A percentile compares a stretch with the other conserved stretches of the same genome.
These are phyloP conservation scores for Drosophila teissieri DNA, from an alignment of 1,140 invertebrate genomes.

Conservation along the genomic window DNA sequence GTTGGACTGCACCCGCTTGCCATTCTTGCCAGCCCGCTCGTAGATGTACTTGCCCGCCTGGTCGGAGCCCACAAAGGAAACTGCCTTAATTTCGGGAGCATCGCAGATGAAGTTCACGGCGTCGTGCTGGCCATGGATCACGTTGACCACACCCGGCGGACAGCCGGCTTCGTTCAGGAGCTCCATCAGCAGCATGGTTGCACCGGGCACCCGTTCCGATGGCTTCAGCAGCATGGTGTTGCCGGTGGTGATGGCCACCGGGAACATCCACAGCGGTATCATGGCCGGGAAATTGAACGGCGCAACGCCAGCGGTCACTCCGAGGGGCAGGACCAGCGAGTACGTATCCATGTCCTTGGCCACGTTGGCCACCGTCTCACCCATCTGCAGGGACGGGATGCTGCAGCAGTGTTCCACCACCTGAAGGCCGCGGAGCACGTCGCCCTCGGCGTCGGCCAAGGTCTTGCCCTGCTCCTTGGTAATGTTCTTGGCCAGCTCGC, in stretches of 20 bases:
- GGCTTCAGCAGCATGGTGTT: slow-evolving; percentile 93
- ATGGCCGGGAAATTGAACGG: slow-evolving; percentile 99
- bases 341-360: slow-evolving; percentile 97
- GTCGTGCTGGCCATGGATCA: slow-evolving; percentile 97
- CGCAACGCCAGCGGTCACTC: slow-evolving; percentile 90
- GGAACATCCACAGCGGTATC: slow-evolving; percentile 99
- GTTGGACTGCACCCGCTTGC: slow-evolving; percentile 99
- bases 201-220: slow-evolving; percentile 98
- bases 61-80: slow-evolving; percentile 99
- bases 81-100: slow-evolving; percentile 97
- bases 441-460: slow-evolving; percentile 97
- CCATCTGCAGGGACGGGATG: slow-evolving; percentile 95
- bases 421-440: slow-evolving; percentile 98
- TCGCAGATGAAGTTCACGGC: slow-evolving; percentile 99
- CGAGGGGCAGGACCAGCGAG: slow-evolving; percentile 92
- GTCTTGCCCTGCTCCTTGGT: slow-evolving; percentile 99
- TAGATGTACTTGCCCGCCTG: slow-evolving; percentile 98
- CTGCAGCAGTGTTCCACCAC: slow-evolving; percentile 98
- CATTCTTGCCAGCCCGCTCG: slow-evolving; percentile 92
- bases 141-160: slow-evolving; percentile 92
- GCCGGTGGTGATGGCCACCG: slow-evolving; percentile 95
- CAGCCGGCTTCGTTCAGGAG: slow-evolving; percentile 85
- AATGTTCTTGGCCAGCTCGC: slow-evolving; percentile 95
- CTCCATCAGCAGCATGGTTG: slow-evolving; percentile 96
- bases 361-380: slow-evolving; percentile 96